phyloP scores from a whole-genome alignment of 2,797 vertebrate species.

The Tarsius wallacei region DNA sequence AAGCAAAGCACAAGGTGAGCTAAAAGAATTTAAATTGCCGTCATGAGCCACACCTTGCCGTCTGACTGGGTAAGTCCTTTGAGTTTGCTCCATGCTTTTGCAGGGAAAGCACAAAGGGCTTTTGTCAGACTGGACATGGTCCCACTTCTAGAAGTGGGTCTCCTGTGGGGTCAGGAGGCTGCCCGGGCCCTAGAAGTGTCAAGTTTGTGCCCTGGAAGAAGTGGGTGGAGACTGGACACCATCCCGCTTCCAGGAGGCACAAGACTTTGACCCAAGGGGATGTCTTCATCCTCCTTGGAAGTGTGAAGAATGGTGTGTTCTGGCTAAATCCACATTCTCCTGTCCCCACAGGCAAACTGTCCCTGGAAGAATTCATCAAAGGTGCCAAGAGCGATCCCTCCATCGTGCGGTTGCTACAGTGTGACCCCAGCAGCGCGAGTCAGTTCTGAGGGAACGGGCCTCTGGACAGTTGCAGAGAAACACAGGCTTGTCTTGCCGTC shows the following conservation, averaged over 20 bases:
- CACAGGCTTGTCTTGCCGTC: constrained; percentile 88
- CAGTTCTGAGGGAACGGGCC: constrained; percentile 91
- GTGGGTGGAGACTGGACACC: neutral
- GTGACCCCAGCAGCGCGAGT: constrained; percentile 94
- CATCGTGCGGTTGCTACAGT: constrained; percentile 95
- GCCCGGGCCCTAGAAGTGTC: too few relatives aligned
- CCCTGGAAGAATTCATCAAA: constrained; percentile 95
- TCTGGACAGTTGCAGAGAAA: constrained; percentile 86
- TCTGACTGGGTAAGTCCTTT: too few relatives aligned
- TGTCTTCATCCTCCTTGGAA: accelerated
- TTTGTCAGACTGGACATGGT: neutral
- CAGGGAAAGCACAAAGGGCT: neutral
- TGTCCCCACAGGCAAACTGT: constrained; percentile 92
- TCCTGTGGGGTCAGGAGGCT: too few relatives aligned
- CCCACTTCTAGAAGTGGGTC: too few relatives aligned
- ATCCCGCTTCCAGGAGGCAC: neutral
- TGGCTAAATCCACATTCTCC: neutral
- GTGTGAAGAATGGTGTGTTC: accelerated
- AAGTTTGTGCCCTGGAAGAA: too few relatives aligned
- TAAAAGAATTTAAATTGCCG: neutral
- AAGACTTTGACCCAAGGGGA: neutral
- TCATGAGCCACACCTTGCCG: accelerated
- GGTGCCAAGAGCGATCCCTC: constrained; percentile 96
- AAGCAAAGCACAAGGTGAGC: neutral
- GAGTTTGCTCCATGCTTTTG: accelerated